A percentile compares a stretch with the other conserved stretches of the same genome.
Evolutionary conservation across 2,113 vertebrate species (phyloP).

Genomic region (Dipodomys merriami): DNA sequence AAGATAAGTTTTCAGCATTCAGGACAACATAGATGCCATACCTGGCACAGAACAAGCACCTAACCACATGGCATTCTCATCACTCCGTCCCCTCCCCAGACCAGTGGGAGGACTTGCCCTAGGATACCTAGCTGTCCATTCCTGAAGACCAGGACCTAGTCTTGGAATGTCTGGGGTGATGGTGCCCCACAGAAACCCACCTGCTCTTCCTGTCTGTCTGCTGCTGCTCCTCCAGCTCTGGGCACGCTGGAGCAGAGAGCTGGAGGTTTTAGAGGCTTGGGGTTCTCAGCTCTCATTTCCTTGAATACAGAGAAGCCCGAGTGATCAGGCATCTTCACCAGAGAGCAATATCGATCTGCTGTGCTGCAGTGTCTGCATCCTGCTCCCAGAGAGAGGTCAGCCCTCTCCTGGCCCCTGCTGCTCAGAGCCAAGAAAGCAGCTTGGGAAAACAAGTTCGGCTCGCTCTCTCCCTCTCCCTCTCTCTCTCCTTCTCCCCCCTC

Average conservation of each 20-base stretch:
- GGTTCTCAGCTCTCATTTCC: not conserved
- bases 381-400: not conserved
- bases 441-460: not conserved
- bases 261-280: not conserved
- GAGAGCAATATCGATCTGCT: not conserved
- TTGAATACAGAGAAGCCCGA: not conserved
- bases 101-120: not conserved
- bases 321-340: not conserved
- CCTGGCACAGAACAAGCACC: not conserved
- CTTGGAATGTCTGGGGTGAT: not conserved
- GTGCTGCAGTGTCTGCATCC: not conserved
- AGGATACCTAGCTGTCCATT: not conserved
- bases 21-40: not conserved
- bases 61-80: not conserved
- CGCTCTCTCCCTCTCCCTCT: not conserved
- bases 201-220: not conserved
- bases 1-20: not conserved
- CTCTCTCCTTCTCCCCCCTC: not conserved
- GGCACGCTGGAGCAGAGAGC: not conserved
- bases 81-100: too few relatives aligned
- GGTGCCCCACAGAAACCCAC: slow-evolving; percentile 47
- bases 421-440: not conserved
- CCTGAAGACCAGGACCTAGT: not conserved
- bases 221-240: slow-evolving; percentile 6
- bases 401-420: not conserved